Evolutionary conservation across 2,797 vertebrate species (phyloP).

Genomic region (Todus mexicanus): DNA sequence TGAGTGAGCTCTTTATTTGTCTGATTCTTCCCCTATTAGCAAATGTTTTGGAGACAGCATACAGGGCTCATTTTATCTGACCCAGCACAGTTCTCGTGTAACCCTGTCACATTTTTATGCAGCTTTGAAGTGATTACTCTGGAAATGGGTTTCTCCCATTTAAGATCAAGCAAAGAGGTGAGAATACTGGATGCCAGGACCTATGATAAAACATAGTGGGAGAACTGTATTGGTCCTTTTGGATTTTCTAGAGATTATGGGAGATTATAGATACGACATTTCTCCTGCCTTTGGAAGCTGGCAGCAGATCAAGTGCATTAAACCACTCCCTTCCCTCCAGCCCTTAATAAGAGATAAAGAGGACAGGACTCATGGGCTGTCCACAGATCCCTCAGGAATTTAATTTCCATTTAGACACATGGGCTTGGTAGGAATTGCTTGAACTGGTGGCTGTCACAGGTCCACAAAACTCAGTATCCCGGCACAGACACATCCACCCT

Average conservation of each 20-base stretch:
- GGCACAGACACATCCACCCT: not conserved
- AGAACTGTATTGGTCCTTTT: not conserved
- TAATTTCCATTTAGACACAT: not conserved
- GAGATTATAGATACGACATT: not conserved
- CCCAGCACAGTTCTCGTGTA: not conserved
- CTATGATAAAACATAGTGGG: not conserved
- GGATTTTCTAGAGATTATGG: not conserved
- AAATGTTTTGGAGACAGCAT: not conserved
- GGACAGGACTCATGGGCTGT: not conserved
- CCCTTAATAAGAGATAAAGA: not conserved
- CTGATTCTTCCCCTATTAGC: not conserved
- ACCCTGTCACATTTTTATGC: not conserved
- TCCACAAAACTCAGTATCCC: not conserved
- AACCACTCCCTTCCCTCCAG: not conserved
- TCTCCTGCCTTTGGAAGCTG: not conserved
- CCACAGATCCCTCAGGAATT: not conserved
- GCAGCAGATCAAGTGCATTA: not conserved
- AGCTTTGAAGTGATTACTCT: not conserved
- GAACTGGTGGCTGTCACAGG: not conserved
- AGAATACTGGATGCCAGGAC: not conserved
- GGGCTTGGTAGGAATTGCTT: not conserved
- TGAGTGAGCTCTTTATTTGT: not conserved
- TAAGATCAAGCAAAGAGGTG: not conserved
- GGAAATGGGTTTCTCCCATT: not conserved
- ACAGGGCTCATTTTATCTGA: not conserved